Conservation (phyloP, 2,888 invertebrate species). For the Sphecodes monilicornis region DNA sequence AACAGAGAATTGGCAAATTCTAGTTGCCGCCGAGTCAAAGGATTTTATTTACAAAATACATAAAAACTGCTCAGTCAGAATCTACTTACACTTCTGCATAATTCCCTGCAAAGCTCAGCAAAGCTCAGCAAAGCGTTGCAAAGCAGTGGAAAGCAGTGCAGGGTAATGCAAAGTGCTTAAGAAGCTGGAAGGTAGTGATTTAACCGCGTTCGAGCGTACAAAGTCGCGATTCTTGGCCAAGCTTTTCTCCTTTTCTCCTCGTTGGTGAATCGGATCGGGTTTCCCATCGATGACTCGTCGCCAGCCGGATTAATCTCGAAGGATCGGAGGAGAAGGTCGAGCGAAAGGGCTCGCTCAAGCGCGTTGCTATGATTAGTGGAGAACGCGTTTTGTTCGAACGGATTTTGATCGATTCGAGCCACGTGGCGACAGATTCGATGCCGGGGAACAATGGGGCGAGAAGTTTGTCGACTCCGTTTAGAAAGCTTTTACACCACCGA, state of each 20-base stretch:
- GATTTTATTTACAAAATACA: background rate
- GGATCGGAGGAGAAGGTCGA: constrained; percentile 26
- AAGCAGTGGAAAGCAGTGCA: background rate
- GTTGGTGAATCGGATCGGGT: constrained; percentile 6
- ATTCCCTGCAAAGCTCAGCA: background rate
- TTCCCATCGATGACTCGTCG: constrained; percentile 20
- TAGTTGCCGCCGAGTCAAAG: background rate
- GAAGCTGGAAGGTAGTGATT: background rate
- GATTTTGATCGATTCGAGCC: constrained; percentile 14
- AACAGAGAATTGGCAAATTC: background rate
- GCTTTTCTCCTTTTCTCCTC: constrained; percentile 2
- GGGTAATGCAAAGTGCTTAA: background rate
- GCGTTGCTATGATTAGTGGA: constrained; percentile 49
- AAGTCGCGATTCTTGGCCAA: constrained; percentile 11
- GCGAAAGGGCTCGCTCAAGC: constrained; percentile 40
- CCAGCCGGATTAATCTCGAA: constrained; percentile 43
- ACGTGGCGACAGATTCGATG: background rate
- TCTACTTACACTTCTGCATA: background rate
- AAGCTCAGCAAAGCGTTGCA: background rate
- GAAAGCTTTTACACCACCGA: background rate
- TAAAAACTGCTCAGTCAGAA: background rate
- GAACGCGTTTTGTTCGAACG: constrained; percentile 24
- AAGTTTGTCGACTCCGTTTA: background rate
- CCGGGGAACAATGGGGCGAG: background rate
- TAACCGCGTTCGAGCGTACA: background rate